phyloP scores from a whole-genome alignment of 2,888 invertebrate species.

The Hydroisotoma schaefferi region DNA sequence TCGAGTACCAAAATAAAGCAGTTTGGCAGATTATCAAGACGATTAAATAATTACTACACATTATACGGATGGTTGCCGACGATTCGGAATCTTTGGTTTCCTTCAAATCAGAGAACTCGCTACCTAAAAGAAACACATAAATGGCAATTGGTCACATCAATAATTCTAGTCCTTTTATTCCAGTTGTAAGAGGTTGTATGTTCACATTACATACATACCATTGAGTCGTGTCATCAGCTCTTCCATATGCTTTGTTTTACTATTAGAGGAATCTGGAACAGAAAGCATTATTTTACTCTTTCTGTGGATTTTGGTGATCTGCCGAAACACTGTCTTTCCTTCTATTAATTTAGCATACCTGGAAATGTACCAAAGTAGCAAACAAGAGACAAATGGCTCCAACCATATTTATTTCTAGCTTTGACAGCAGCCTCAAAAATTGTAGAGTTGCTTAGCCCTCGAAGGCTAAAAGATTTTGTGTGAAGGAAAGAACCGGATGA shows the following conservation, averaged over 20 bases:
- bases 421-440: conserved; percentile 73
- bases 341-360: conserved; percentile 27
- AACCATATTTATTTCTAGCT: conserved; percentile 80
- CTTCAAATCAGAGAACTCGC: neutral
- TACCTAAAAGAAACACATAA: neutral
- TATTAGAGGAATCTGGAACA: conserved; percentile 34
- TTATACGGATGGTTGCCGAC: too few relatives aligned
- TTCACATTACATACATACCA: too few relatives aligned
- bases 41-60: too few relatives aligned
- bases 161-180: conserved; percentile 15
- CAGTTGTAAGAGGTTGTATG: conserved; percentile 24
- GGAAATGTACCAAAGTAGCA: conserved; percentile 67
- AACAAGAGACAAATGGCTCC: conserved; percentile 73
- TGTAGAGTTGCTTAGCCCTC: conserved; percentile 68
- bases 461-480: conserved; percentile 69
- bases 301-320: neutral
- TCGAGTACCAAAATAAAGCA: too few relatives aligned
- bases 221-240: conserved; percentile 19
- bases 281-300: neutral
- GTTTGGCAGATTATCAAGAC: too few relatives aligned
- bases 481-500: conserved; percentile 57
- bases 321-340: neutral
- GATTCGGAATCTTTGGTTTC: too few relatives aligned
- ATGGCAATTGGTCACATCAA: conserved; percentile 1
- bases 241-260: conserved; percentile 23